Base-by-base conservation (phyloP, 2,888 invertebrate genomes). In the Ctenicera cuprea region DNA sequence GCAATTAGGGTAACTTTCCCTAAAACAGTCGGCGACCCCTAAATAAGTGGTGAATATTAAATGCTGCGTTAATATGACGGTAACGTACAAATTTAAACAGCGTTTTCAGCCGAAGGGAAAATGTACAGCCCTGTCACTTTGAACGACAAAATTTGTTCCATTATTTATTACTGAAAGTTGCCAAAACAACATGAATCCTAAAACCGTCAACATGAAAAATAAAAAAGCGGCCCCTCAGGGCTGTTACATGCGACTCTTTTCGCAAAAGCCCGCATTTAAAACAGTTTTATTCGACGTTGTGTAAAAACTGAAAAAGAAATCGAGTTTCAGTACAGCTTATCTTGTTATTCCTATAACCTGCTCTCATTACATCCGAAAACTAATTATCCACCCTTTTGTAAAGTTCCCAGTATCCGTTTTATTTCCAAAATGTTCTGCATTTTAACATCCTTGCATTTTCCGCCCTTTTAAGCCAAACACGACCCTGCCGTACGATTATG, bases 11-110 rank as follows among this genome's bases (percentile, higher is more conserved):
- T 52, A 45, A 38, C 37, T 52, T 65, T 65, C 50, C 50, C 52
- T 22, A 30, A 52, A 65, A 52, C 54, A 54, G 65, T 38, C 50
- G 38, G 16, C 43, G 48, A 43, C 52, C 59, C 67, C 57, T 63
- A 62, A 63, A 63, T 63, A 70, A 50, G 62, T 54, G 63, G 70
- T 63, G 54, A 70, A 70, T 70, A 70, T 70, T 70, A 70, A 62
- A 63, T 43, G 63, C 37, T 22, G 30, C 38, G 37, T 65, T 65
- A 50, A 50, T 50, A 37, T 65, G 43, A 63, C 43, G 45, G 43
- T 63, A 16, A 63, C 63, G 43, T 26, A 30, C 9, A 30, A 45
- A 63, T 63, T 59, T 63, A 63, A 62, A 38, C 45, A 43, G 41
- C 41, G 14, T 43, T 43, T 43, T 43, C 41, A 18, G 18, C 45